A percentile compares a stretch with the other conserved stretches of the same genome.
These are phyloP conservation scores for Arctia plantaginis DNA, from an alignment of 2,888 invertebrate species.

Conservation along the genomic window DNA sequence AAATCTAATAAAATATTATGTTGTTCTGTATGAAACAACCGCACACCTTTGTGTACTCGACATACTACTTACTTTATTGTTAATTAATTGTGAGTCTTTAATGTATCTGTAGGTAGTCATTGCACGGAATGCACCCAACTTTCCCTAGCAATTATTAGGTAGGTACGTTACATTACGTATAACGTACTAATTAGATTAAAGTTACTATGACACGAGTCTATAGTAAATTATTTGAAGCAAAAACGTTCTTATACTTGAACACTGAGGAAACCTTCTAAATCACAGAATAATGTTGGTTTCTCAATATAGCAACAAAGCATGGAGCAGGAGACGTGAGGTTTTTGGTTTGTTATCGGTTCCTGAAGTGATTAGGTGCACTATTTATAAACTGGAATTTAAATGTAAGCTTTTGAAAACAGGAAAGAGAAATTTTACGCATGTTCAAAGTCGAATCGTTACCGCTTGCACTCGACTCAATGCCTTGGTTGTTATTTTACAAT, in stretches of 20 bases:
- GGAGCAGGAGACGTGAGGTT: conserved; percentile 70
- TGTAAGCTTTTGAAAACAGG: conserved; percentile 79
- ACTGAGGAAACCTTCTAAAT: not conserved
- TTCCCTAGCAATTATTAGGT: not conserved
- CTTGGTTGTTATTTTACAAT: conserved; percentile 28
- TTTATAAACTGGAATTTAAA: conserved; percentile 75
- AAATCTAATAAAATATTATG: conserved; percentile 45
- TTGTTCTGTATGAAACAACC: not conserved
- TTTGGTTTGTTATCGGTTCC: conserved; percentile 79
- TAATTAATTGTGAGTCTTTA: not conserved
- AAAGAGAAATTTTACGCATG: conserved; percentile 78
- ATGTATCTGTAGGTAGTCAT: not conserved
- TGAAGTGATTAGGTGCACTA: conserved; percentile 72
- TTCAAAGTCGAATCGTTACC: conserved; percentile 66
- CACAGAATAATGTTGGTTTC: conserved; percentile 42
- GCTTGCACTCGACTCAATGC: conserved; percentile 52
- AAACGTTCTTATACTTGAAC: not conserved
- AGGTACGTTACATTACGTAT: not conserved
- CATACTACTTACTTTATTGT: not conserved
- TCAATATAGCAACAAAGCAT: conserved; percentile 55
- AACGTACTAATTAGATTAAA: not conserved
- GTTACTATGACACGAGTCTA: not conserved
- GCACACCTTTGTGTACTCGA: not conserved
- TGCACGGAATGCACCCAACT: not conserved
- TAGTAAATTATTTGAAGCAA: not conserved